Evolutionary conservation across 2,888 invertebrate genomes (phyloP).

Genomic region (Drosophila mercatorum): DNA sequence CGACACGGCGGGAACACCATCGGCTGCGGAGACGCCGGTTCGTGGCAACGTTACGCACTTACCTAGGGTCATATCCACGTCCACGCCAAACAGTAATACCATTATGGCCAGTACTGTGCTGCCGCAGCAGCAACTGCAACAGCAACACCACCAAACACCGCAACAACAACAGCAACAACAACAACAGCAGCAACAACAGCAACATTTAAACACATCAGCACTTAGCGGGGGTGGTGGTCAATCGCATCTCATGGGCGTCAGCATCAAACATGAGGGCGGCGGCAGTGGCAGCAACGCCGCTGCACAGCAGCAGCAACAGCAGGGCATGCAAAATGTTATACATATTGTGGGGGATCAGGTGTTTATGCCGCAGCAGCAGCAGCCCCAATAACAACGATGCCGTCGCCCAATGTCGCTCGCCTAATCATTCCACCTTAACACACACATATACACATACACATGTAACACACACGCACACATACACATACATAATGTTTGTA

Average conservation of each 20-base stretch:
- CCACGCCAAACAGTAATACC: slow-evolving; percentile 48
- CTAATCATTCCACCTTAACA: slow-evolving; percentile 66
- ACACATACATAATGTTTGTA: slow-evolving; percentile 59
- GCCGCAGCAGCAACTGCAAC: slow-evolving; percentile 69
- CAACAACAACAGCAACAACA: slow-evolving; percentile 54
- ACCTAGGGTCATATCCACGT: slow-evolving; percentile 54
- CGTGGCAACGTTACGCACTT: slow-evolving; percentile 44
- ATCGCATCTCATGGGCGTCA: slow-evolving; percentile 64
- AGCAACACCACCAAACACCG: slow-evolving; percentile 43
- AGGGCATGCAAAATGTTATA: slow-evolving; percentile 80
- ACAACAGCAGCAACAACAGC: slow-evolving; percentile 48
- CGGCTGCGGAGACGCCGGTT: slow-evolving; percentile 37
- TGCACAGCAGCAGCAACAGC: slow-evolving; percentile 59
- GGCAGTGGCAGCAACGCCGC: slow-evolving; percentile 36
- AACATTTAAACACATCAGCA: slow-evolving; percentile 66
- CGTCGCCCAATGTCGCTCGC: slow-evolving; percentile 47
- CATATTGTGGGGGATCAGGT: slow-evolving; percentile 82
- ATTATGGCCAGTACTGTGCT: slow-evolving; percentile 64
- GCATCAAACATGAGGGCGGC: slow-evolving; percentile 60
- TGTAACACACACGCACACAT: slow-evolving; percentile 16
- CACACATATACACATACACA: slow-evolving; percentile 33
- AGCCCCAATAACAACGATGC: slow-evolving; percentile 39
- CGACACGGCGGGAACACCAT: slow-evolving; percentile 39
- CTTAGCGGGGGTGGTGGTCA: slow-evolving; percentile 62
- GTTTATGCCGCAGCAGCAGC: slow-evolving; percentile 65